Conservation (phyloP, 2,888 invertebrate genomes). For the Tenthredo distinguenda region DNA sequence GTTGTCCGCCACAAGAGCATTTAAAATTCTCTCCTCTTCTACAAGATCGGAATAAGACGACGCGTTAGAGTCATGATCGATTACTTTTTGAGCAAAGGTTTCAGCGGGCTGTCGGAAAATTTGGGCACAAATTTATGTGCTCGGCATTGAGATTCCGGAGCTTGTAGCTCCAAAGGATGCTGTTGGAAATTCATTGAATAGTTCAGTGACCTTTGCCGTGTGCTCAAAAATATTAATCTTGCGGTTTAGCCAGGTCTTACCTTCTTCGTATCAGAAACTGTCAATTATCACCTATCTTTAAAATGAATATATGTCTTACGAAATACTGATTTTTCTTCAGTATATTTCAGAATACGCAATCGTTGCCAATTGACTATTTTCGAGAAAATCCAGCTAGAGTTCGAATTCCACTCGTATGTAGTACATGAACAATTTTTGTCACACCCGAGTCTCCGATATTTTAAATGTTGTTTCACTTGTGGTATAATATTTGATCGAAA, state of each 20-base stretch:
- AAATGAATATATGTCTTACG: too few relatives aligned
- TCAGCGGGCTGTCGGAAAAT: neutral
- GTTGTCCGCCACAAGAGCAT: neutral
- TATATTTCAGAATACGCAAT: too few relatives aligned
- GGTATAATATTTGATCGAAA: slow-evolving; percentile 63
- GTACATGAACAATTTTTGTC: neutral
- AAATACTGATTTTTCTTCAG: too few relatives aligned
- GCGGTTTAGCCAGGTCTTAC: neutral
- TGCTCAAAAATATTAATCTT: neutral
- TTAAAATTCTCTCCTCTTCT: neutral
- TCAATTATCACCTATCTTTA: too few relatives aligned
- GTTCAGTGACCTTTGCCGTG: neutral
- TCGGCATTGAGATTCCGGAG: neutral
- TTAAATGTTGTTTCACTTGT: slow-evolving; percentile 32
- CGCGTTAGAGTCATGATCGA: neutral
- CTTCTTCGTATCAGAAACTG: neutral
- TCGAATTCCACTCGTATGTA: too few relatives aligned
- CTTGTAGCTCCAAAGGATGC: neutral
- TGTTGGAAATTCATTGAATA: neutral
- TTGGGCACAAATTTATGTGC: neutral
- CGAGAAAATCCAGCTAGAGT: too few relatives aligned
- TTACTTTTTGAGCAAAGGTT: neutral
- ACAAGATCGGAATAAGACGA: neutral
- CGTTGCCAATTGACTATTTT: too few relatives aligned
- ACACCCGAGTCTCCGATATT: neutral